Evolutionary conservation across 2,113 vertebrate species (phyloP), one percentile per base, ranked within the genome.

Genomic region (Panthera uncia): DNA sequence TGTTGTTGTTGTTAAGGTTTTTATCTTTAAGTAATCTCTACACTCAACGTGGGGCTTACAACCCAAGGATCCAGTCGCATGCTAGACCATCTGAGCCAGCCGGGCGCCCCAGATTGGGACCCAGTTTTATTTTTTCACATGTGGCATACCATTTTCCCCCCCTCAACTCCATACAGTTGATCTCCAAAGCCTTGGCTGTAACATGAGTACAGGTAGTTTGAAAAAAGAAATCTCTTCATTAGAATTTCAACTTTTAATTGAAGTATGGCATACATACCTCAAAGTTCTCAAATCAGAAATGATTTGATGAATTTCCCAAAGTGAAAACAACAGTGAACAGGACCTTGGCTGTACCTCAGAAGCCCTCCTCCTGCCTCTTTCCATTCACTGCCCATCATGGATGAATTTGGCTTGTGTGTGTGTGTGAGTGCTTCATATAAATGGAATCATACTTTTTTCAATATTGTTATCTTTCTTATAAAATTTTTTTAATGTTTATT

Each of bases 211-310:
- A 48, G 73, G 41, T 83, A 48, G 50, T 84, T 78, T 55, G 68
- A 89, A 93, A 52, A 94, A 61, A 82, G 8, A 93, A 96, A 76
- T 76, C 16, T 57, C 55, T 89, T 61, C 55, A 57, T 91, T 91
- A 78, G 41, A 91, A 91, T 78, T 71, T 90, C 33, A 79, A 71
- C 25, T 89, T 93, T 73, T 85, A 48, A 55, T 57, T 91, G 4
- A 88, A 79, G n/a, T 91, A 8, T 63, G 63, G 50, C 41, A 33
- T 33, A 55, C 29, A 21, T 41, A 83, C 52, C 71, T n/a, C 50
- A 68, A 76, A 87, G 52, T 48, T 57, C n/a, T 89, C 52, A 93
- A 55, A 57, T 83, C 45, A 57, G 73, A 45, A 88, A 57, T 48
- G 23, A 83, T 84, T 83, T 78, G 79, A 41, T 90, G 74, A 69